Evolutionary conservation across 2,888 invertebrate genomes (phyloP), one percentile per base, ranked within the genome.

Genomic region (Steinernema hermaphroditum): DNA sequence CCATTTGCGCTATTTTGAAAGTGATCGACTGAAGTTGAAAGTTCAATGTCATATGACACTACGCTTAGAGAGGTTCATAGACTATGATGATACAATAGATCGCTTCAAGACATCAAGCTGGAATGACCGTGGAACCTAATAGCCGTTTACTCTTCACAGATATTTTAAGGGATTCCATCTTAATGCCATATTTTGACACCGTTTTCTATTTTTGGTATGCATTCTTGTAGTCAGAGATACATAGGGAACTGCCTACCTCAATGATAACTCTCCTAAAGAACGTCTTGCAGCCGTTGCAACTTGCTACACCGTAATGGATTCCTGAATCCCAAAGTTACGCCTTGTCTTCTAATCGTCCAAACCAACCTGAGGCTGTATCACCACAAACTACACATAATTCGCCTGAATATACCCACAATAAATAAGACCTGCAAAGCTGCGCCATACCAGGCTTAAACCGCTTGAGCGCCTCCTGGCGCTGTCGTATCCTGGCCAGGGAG

Each of bases 191-290:
- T n/a, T n/a, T n/a, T n/a, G n/a, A n/a, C n/a, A n/a, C n/a, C n/a
- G n/a, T n/a, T n/a, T n/a, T n/a, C n/a, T n/a, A n/a, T n/a, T n/a
- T n/a, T n/a, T n/a, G n/a, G n/a, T n/a, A n/a, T n/a, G n/a, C n/a
- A n/a, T n/a, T n/a, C n/a, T n/a, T n/a, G n/a, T n/a, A n/a, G n/a
- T n/a, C n/a, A n/a, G n/a, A n/a, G n/a, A n/a, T n/a, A n/a, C n/a
- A n/a, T n/a, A n/a, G n/a, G n/a, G n/a, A n/a, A n/a, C n/a, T n/a
- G 49, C 70, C 49, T 43, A 82, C 83, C 77, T 84, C 83, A 70
- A 84, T 77, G 71, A 84, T 79, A 9, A 83, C 83, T 69, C 84
- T 71, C 68, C 84, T 75, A 74, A 84, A 84, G 76, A 84, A 84
- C 14, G 83, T 84, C 75, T 84, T 84, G 73, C 84, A 84, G 32